These are phyloP conservation scores for Drosophila barbarae DNA, from an alignment of 2,888 invertebrate genomes.

Conservation along the genomic window DNA sequence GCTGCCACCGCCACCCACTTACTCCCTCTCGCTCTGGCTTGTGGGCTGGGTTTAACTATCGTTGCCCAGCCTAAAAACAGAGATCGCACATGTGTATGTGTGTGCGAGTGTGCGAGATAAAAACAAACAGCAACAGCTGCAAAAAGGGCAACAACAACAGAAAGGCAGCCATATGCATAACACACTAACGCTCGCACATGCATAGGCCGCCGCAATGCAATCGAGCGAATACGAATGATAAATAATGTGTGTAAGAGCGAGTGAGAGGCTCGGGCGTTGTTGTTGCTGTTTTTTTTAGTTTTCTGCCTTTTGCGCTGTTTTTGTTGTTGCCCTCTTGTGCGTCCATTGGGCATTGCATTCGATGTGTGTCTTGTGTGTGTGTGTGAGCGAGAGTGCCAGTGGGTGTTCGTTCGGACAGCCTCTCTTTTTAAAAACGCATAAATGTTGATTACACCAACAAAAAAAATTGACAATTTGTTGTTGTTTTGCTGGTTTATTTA, in stretches of 20 bases:
- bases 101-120: constrained; percentile 32
- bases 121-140: constrained; percentile 39
- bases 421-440: constrained; percentile 66
- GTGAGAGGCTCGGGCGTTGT: constrained; percentile 27
- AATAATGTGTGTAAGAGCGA: constrained; percentile 37
- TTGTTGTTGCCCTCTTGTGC: constrained; percentile 58
- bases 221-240: constrained; percentile 38
- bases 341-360: constrained; percentile 72
- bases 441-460: constrained; percentile 68
- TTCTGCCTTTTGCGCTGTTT: constrained; percentile 46
- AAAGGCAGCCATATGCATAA: constrained; percentile 27
- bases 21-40: constrained; percentile 25
- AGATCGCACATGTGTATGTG: constrained; percentile 52
- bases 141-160: constrained; percentile 31
- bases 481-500: constrained; percentile 35
- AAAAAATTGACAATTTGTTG: constrained; percentile 53
- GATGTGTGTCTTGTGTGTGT: constrained; percentile 10
- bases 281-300: constrained; percentile 23
- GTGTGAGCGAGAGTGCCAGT: constrained; percentile 23
- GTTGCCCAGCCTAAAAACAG: constrained; percentile 72
- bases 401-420: constrained; percentile 53
- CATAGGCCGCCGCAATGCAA: constrained; percentile 34
- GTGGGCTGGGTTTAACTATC: constrained; percentile 67
- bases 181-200: constrained; percentile 25
- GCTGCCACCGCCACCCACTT: not conserved